Percentiles rank a stretch among this genome's conserved stretches.
Conservation (phyloP, 2,888 invertebrate genomes). For the Adela reaumurella region DNA sequence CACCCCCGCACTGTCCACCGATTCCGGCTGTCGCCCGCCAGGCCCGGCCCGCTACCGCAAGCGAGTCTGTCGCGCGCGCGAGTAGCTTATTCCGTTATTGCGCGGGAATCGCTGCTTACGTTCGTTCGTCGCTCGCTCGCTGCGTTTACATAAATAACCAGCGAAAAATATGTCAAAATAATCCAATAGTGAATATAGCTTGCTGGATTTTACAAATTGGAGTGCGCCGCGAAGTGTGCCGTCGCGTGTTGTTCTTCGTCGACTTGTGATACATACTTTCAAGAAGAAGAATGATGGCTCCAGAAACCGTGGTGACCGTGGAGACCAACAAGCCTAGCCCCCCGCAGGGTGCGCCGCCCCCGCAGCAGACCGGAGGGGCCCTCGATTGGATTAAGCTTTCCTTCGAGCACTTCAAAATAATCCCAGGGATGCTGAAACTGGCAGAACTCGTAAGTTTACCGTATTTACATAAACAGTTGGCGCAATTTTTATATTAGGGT, state of each 20-base stretch:
- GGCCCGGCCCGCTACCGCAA: too few relatives aligned
- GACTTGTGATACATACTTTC: neutral
- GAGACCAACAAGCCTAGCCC: slow-evolving; percentile 59
- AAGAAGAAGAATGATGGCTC: slow-evolving; percentile 62
- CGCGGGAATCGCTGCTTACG: neutral
- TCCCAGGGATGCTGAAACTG: slow-evolving; percentile 79
- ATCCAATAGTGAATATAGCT: too few relatives aligned
- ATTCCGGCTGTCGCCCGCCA: neutral
- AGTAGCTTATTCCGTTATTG: neutral
- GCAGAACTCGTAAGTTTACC: slow-evolving; percentile 71
- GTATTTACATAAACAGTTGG: too few relatives aligned
- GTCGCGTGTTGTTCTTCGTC: neutral
- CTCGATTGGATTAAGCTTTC: slow-evolving; percentile 74
- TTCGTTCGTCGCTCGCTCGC: neutral
- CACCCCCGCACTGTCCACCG: neutral
- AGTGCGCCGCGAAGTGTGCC: neutral
- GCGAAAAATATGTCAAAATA: neutral
- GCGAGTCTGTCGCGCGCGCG: neutral
- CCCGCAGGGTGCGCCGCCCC: slow-evolving; percentile 37
- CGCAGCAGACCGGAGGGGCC: slow-evolving; percentile 49
- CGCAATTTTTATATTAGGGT: too few relatives aligned
- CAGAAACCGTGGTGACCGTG: slow-evolving; percentile 79
- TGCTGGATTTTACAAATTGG: too few relatives aligned
- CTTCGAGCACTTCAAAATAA: slow-evolving; percentile 73
- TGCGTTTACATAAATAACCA: too few relatives aligned